Evolutionary conservation across 2,113 vertebrate species (phyloP).

Genomic region (Charadrius vociferus): DNA sequence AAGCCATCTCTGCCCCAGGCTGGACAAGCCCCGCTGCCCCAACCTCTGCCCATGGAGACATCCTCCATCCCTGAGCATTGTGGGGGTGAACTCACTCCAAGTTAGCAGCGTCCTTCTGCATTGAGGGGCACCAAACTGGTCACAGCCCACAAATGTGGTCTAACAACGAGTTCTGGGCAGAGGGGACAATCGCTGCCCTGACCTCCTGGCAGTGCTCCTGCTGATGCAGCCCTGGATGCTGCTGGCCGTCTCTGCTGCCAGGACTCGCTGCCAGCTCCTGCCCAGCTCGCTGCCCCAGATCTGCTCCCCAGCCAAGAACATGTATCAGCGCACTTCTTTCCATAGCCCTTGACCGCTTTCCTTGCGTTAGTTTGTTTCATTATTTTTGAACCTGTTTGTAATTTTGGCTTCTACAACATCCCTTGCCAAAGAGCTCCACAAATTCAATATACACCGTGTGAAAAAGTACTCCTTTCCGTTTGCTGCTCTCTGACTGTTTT

Average conservation of each 20-base stretch:
- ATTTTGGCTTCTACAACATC: neutral
- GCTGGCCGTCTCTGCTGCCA: neutral
- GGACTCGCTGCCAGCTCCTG: neutral
- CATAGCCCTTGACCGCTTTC: neutral
- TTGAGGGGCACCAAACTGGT: fast-evolving
- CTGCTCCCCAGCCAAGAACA: neutral
- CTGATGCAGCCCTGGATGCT: neutral
- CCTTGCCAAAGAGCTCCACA: neutral
- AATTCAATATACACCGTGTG: neutral
- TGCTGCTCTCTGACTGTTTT: neutral
- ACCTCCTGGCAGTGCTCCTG: neutral
- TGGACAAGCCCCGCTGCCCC: neutral
- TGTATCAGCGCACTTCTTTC: neutral
- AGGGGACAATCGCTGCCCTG: neutral
- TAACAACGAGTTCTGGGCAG: neutral
- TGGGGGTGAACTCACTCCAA: neutral
- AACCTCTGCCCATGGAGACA: neutral
- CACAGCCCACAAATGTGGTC: neutral
- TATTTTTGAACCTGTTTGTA: neutral
- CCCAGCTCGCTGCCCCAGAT: neutral
- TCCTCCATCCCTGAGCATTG: neutral
- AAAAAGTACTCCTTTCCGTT: neutral
- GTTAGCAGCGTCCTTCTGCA: fast-evolving
- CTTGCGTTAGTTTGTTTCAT: neutral
- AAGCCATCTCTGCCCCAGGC: neutral